Evolutionary conservation across 1,140 invertebrate species (phyloP).

Genomic region (Ceratosolen solmsi): DNA sequence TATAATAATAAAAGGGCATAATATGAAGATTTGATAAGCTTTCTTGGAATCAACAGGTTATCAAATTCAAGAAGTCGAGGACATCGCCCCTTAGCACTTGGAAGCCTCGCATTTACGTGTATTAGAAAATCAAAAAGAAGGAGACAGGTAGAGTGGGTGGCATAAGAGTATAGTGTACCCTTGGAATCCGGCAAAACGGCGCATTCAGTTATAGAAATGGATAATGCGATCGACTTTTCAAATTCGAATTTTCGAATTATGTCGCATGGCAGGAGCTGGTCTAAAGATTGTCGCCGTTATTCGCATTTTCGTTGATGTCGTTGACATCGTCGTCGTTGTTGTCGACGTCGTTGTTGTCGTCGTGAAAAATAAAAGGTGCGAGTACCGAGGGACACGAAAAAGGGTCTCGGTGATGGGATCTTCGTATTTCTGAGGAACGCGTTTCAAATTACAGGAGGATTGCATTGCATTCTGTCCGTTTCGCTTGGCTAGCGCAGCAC

Average conservation of each 20-base stretch:
- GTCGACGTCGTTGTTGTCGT: not conserved
- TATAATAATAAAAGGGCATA: no score
- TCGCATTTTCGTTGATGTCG: not conserved
- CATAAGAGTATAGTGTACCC: not conserved
- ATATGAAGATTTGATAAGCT: no score
- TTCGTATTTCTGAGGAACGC: slow-evolving; percentile 65
- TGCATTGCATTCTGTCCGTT: slow-evolving; percentile 68
- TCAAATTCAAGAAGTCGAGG: not conserved
- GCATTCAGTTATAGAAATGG: not conserved
- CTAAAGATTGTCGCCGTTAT: not conserved
- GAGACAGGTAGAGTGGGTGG: not conserved
- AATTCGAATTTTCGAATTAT: slow-evolving; percentile 29
- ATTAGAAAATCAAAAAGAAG: not conserved
- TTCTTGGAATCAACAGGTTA: not conserved
- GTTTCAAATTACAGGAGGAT: slow-evolving; percentile 68
- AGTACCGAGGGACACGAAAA: slow-evolving; percentile 2
- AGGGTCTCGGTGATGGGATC: slow-evolving; percentile 45
- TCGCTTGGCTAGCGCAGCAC: slow-evolving; percentile 63
- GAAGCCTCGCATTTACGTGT: not conserved
- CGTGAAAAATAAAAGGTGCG: slow-evolving; percentile 10
- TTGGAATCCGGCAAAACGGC: not conserved
- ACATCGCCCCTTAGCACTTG: no score
- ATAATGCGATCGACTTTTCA: slow-evolving; percentile 3
- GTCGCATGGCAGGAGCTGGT: not conserved
- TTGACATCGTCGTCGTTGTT: not conserved